Percentiles rank a stretch among this genome's conserved stretches.
Conservation (phyloP, 2,797 vertebrate species). For the Diceros bicornis region DNA sequence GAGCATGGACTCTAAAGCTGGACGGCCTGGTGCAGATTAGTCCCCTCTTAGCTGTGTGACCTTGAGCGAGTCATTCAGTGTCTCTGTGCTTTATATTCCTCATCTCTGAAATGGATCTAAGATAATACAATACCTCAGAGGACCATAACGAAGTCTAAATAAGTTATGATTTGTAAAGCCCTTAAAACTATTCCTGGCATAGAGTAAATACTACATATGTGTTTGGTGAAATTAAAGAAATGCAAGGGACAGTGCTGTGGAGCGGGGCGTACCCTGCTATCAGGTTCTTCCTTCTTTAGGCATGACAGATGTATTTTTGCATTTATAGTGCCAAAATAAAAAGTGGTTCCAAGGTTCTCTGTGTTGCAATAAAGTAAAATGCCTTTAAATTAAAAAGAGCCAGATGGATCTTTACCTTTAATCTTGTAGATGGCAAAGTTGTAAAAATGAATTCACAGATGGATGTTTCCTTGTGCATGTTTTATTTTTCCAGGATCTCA, state of each 20-base stretch:
- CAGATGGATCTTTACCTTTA: conserved; percentile 1
- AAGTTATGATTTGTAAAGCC: not conserved
- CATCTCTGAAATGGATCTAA: not conserved
- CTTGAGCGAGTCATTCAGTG: not conserved
- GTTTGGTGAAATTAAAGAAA: conserved; percentile 14
- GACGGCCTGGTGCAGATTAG: not conserved
- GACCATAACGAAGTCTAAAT: not conserved
- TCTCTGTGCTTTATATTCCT: not conserved
- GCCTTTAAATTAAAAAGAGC: conserved; percentile 1
- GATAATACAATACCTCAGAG: not conserved
- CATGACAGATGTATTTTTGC: not conserved
- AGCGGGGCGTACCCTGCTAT: not conserved
- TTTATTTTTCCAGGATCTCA: conserved; percentile 57
- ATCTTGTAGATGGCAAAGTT: not conserved
- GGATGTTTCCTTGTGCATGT: not conserved
- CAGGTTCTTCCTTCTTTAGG: not conserved
- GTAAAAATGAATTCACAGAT: not conserved
- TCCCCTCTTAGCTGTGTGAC: not conserved
- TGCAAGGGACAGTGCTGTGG: not conserved
- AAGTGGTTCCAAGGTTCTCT: not conserved
- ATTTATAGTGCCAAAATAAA: not conserved
- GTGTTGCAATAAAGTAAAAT: conserved; percentile 59
- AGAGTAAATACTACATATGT: not conserved
- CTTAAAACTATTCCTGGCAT: not conserved
- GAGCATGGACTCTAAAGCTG: not conserved